Conservation (phyloP, 2,888 invertebrate genomes). For the Hylaea fasciaria region DNA sequence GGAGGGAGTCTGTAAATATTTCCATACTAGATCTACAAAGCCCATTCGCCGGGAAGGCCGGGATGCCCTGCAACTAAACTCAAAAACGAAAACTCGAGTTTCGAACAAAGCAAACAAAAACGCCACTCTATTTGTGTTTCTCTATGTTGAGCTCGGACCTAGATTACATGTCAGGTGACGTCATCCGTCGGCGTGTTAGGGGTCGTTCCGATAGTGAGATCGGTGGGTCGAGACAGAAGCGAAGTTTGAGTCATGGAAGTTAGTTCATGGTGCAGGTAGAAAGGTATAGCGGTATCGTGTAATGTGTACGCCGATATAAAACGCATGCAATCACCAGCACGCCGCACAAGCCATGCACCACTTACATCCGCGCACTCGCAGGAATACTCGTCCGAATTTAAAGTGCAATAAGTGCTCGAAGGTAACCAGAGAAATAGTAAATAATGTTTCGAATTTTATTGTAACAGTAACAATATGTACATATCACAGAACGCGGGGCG, state of each 20-base stretch:
- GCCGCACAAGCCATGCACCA: constrained; percentile 82
- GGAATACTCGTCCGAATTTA: constrained; percentile 58
- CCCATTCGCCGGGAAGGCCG: constrained; percentile 51
- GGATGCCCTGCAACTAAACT: constrained; percentile 50
- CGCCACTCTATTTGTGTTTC: constrained; percentile 47
- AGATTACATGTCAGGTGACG: constrained; percentile 51
- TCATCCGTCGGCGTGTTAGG: constrained; percentile 51
- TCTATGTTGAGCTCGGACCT: constrained; percentile 44
- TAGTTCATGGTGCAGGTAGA: constrained; percentile 61
- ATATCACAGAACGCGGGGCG: constrained; percentile 85
- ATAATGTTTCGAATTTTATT: constrained; percentile 77
- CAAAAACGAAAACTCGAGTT: constrained; percentile 46
- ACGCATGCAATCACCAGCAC: constrained; percentile 76
- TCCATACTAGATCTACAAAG: constrained; percentile 53
- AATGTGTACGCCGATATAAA: constrained; percentile 62
- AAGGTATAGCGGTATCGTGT: constrained; percentile 43
- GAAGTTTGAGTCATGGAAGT: constrained; percentile 52
- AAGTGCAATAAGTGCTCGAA: constrained; percentile 65
- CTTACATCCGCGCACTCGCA: constrained; percentile 72
- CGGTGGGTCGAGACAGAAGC: constrained; percentile 54
- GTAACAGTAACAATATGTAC: constrained; percentile 84
- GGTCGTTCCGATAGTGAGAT: constrained; percentile 44
- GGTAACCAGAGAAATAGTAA: constrained; percentile 69
- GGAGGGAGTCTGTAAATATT: constrained; percentile 70
- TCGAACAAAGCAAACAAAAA: constrained; percentile 60